Percentiles rank a stretch among this genome's conserved stretches.
Conservation (phyloP, 1,140 invertebrate species). For the Ladona fulva region DNA sequence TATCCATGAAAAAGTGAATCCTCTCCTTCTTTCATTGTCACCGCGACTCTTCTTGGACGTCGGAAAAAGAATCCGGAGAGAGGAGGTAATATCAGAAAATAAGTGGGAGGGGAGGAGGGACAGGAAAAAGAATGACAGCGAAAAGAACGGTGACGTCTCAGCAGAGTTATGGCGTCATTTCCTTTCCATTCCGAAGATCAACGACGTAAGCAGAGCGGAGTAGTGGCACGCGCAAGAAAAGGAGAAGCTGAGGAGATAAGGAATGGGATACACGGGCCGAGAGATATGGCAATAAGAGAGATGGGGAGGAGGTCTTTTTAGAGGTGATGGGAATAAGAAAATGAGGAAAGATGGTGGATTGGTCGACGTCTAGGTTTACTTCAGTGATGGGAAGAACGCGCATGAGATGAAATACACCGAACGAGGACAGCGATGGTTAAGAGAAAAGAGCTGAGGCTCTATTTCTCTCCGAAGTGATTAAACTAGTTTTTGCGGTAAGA, state of each 20-base stretch:
- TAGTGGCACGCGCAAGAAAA: neutral
- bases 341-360: neutral
- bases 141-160: neutral
- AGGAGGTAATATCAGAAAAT: too few species aligned
- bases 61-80: too few species aligned
- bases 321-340: neutral
- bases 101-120: neutral
- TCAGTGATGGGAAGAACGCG: too few species aligned
- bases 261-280: too few species aligned
- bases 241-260: neutral
- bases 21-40: too few species aligned
- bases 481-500: too few species aligned
- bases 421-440: too few species aligned
- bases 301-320: neutral
- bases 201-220: neutral
- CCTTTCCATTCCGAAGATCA: conserved; percentile 4
- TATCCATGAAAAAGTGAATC: too few species aligned
- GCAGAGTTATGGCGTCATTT: neutral
- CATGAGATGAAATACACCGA: too few species aligned
- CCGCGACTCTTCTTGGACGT: too few species aligned
- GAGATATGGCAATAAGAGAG: neutral
- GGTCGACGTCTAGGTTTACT: neutral
- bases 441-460: too few species aligned
- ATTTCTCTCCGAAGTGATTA: too few species aligned
- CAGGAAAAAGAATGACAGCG: neutral